These are phyloP conservation scores for Channa maculata DNA, from an alignment of 2,113 vertebrate genomes.

Conservation along the genomic window DNA sequence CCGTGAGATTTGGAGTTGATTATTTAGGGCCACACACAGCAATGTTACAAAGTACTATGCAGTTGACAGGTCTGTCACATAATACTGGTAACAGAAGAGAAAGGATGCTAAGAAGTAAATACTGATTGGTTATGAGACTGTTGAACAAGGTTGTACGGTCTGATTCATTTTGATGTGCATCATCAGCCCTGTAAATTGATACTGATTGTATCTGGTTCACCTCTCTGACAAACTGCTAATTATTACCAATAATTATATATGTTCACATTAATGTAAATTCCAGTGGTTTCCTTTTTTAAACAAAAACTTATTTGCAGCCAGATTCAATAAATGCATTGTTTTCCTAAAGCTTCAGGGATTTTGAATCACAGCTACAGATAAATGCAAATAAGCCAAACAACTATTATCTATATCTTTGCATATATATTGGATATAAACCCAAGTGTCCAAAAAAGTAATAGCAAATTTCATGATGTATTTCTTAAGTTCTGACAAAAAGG, in stretches of 20 bases:
- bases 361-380: slow-evolving; percentile 1
- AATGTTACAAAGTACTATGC: too few relatives aligned
- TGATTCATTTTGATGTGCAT: slow-evolving; percentile 1
- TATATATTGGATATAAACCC: neutral
- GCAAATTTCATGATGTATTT: neutral
- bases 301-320: slow-evolving; percentile 1
- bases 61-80: neutral
- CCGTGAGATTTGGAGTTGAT: too few relatives aligned
- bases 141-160: slow-evolving; percentile 2
- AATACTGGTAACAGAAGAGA: slow-evolving; percentile 1
- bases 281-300: slow-evolving; percentile 34
- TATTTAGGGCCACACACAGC: neutral
- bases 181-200: slow-evolving; percentile 21
- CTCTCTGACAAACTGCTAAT: slow-evolving; percentile 42
- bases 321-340: slow-evolving; percentile 27
- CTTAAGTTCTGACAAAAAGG: too few relatives aligned
- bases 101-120: neutral
- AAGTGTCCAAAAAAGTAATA: neutral
- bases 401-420: neutral
- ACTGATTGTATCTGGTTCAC: slow-evolving; percentile 30
- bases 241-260: slow-evolving; percentile 22
- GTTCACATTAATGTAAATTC: slow-evolving; percentile 15
- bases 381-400: slow-evolving; percentile 25
- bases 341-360: slow-evolving; percentile 20
- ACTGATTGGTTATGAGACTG: slow-evolving; percentile 18